Conservation (phyloP, 2,113 vertebrate genomes). For the Nematolebias whitei region DNA sequence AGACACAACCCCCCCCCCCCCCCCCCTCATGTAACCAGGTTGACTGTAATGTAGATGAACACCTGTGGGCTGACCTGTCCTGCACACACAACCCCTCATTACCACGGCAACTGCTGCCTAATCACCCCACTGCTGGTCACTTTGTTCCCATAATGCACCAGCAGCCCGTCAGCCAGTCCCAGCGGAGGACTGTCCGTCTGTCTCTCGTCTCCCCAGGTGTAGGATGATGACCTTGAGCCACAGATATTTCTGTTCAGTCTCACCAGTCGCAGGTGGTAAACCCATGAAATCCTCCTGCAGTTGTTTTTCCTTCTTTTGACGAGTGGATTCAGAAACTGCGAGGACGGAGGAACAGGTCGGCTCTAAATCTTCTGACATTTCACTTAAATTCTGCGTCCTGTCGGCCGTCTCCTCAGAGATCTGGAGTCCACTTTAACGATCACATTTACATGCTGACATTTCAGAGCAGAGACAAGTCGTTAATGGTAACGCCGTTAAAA, state of each 20-base stretch:
- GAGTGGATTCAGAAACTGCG: no score
- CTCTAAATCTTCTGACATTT: not conserved
- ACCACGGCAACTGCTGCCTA: conserved; percentile 34
- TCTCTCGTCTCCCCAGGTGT: no score
- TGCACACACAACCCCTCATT: conserved; percentile 17
- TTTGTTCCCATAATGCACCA: conserved; percentile 70
- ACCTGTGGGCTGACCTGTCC: conserved; percentile 57
- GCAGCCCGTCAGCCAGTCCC: conserved; percentile 33
- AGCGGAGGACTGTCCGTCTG: not conserved
- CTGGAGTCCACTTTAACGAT: not conserved
- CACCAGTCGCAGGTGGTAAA: no score
- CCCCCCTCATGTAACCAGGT: conserved; percentile 9
- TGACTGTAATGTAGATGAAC: conserved; percentile 61
- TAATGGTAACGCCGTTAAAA: not conserved
- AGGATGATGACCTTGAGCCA: no score
- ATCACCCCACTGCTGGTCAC: conserved; percentile 56
- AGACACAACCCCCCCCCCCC: not conserved
- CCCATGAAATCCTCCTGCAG: no score
- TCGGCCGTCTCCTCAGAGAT: no score
- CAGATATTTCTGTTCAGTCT: no score
- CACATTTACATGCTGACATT: not conserved
- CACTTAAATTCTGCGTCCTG: not conserved
- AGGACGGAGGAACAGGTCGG: no score
- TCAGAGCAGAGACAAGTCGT: not conserved
- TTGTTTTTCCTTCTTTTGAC: no score